Evolutionary conservation across 2,113 vertebrate species (phyloP).

Genomic region (Planiliza haematocheilus): DNA sequence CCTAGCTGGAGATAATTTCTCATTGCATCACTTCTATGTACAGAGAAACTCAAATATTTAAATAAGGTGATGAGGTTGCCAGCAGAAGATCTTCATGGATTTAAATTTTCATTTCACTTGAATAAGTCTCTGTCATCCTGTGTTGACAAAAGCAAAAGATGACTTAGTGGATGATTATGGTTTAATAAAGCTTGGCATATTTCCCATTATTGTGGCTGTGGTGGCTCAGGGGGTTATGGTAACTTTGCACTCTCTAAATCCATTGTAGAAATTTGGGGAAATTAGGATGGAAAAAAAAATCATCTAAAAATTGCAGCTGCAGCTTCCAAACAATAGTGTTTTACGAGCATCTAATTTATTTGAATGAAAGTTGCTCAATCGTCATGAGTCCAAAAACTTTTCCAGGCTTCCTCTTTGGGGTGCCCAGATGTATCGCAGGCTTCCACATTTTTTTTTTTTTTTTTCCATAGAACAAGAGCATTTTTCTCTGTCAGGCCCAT

Average conservation of each 20-base stretch:
- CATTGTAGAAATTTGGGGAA: background rate
- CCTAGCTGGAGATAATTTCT: conserved; percentile 35
- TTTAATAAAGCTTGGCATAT: conserved; percentile 1
- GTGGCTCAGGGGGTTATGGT: background rate
- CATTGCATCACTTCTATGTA: conserved; percentile 28
- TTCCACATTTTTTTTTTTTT: no score
- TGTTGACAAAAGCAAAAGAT: conserved; percentile 27
- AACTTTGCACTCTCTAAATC: background rate
- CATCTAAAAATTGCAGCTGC: no score
- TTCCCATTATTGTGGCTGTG: conserved; percentile 7
- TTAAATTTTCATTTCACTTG: conserved; percentile 40
- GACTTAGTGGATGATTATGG: conserved; percentile 24
- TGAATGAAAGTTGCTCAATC: no score
- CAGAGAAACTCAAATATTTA: conserved; percentile 63
- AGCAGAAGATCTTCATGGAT: conserved; percentile 51
- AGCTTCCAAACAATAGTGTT: no score
- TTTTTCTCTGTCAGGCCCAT: no score
- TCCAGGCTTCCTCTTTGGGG: no score
- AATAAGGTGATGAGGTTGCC: conserved; percentile 59
- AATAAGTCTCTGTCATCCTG: conserved; percentile 13
- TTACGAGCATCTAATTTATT: no score
- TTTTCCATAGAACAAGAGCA: no score
- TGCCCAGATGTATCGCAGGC: no score
- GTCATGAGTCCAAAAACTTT: no score
- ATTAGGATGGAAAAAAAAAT: no score